Evolutionary conservation across 2,888 invertebrate species (phyloP).

Genomic region (Cerceris rybyensis): DNA sequence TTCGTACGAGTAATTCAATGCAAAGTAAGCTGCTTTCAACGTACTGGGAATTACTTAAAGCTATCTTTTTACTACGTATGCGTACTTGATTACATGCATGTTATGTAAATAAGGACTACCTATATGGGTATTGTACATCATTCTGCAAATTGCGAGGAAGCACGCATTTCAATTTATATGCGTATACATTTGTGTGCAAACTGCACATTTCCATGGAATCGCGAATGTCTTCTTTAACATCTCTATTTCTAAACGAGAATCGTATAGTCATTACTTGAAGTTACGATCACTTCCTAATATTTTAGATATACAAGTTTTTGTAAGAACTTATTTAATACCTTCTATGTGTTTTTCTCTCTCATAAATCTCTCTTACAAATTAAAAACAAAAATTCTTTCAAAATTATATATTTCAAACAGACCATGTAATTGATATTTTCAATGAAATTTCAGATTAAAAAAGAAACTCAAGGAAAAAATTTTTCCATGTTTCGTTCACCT

Average conservation of each 20-base stretch:
- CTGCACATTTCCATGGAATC: background rate
- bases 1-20: background rate
- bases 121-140: background rate
- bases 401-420: too few species aligned
- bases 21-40: background rate
- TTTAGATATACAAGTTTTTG: too few species aligned
- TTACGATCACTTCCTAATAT: too few species aligned
- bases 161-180: conserved; percentile 15
- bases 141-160: conserved; percentile 9
- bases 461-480: background rate
- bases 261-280: too few species aligned
- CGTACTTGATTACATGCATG: conserved; percentile 1
- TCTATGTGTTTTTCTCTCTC: too few species aligned
- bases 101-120: conserved; percentile 21
- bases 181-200: background rate
- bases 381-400: too few species aligned
- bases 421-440: background rate
- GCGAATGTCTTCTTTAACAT: background rate
- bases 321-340: too few species aligned
- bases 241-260: background rate
- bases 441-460: background rate
- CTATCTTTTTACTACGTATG: background rate
- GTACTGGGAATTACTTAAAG: background rate
- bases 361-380: too few species aligned
- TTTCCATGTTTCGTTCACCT: background rate